Base-by-base conservation (phyloP, 2,113 vertebrate species). In the Nicator chloris region DNA sequence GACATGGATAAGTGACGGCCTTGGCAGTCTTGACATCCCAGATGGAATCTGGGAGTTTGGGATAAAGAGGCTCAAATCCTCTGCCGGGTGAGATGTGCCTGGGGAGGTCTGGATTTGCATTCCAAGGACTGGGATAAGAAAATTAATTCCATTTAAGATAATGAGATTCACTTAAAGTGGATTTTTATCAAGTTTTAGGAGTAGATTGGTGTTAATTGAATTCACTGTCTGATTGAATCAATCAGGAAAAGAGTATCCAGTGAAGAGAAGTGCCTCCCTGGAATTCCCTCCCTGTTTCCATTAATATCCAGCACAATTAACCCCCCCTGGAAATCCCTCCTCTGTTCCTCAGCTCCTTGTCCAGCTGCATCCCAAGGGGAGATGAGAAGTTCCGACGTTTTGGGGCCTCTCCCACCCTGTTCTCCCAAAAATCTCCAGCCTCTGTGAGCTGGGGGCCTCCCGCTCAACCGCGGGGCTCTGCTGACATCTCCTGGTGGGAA, bases 401-500 rank as follows among this genome's bases (percentile, higher is more conserved):
- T 13, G 9, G 19, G 37, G 15, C 15, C 35, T 50, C 22, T 15
- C 35, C 7, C 8, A 8, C 11, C 53, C 7, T 7, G 1, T 50
- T 13, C 11, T 13, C 18, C 16, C 39, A 7, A 15, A 15, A 16
- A 3, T 45, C 50, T 26, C 59, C 64, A 33, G 6, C 30, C 15
- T 30, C 50, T 15, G 50, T 23, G 13, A 28, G 12, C 53, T 12
- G 15, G 21, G 35, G 11, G 20, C 24, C 5, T 72, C 53, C 4
- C 0, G 2, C 15, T 50, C 63, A 7, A 0, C 33, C 2, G 0
- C 5, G 13, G 42, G 72, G 24, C 42, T 82, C 42, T 91, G 94
- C 88, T 93, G 92, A 91, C 95, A 87, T 37, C 94, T 94, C 21
- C 87, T 84, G 90, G 84, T 35, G 37, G 40, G 35, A 69, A 33